Conservation (phyloP, 2,797 vertebrate genomes). For the Bovichtus diacanthus region DNA sequence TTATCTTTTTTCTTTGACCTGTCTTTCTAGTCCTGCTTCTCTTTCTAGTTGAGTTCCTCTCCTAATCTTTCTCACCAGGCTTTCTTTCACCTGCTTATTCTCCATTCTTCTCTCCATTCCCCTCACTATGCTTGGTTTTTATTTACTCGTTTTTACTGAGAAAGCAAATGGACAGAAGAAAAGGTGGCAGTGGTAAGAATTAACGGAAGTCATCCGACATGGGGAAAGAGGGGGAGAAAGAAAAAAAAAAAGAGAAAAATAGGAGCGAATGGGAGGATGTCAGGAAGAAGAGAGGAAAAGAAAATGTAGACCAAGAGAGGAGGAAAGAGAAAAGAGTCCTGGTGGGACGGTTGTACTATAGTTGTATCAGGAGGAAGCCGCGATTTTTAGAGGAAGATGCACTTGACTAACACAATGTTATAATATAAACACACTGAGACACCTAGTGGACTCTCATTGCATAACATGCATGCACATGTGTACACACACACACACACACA, state of each 20-base stretch:
- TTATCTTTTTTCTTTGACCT: constrained; percentile 57
- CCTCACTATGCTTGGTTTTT: background rate
- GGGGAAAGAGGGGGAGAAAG: background rate
- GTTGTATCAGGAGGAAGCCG: constrained; percentile 80
- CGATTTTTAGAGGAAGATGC: constrained; percentile 74
- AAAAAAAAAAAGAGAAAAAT: background rate
- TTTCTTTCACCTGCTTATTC: constrained; percentile 18
- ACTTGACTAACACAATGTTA: constrained; percentile 18
- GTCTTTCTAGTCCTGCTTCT: constrained; percentile 36
- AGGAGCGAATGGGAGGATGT: background rate
- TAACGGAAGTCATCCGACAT: background rate
- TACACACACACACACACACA: constrained; percentile 11
- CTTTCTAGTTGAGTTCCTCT: background rate
- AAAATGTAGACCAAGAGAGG: background rate
- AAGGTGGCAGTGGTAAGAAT: background rate
- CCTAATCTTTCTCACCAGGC: background rate
- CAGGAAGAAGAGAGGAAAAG: background rate
- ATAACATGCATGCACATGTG: constrained; percentile 24
- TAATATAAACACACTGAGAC: constrained; percentile 69
- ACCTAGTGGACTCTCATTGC: constrained; percentile 67
- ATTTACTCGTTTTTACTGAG: background rate
- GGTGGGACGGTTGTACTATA: background rate
- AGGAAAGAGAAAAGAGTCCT: constrained; percentile 28
- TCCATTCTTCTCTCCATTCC: background rate
- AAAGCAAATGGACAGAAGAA: background rate